These are phyloP conservation scores for Vulpes lagopus DNA, from an alignment of 2,113 vertebrate genomes.

Conservation along the genomic window DNA sequence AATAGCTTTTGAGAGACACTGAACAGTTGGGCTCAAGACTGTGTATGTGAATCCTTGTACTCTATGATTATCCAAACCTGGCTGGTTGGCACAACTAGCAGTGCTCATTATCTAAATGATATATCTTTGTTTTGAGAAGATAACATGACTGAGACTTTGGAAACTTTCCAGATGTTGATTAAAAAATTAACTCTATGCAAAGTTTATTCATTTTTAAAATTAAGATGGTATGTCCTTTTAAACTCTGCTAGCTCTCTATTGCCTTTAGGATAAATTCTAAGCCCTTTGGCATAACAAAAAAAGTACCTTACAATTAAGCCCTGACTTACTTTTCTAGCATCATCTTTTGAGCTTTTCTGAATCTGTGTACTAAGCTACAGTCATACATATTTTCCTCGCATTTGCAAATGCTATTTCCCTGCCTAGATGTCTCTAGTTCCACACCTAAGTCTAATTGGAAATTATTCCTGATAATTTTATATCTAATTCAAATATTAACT, in stretches of 20 bases:
- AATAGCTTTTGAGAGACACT: neutral
- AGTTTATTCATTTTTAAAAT: neutral
- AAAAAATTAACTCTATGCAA: neutral
- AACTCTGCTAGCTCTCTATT: neutral
- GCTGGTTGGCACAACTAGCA: neutral
- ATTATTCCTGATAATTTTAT: neutral
- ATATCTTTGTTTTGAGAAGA: neutral
- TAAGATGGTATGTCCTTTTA: neutral
- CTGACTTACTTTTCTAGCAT: neutral
- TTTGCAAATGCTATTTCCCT: neutral
- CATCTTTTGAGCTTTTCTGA: conserved; percentile 40
- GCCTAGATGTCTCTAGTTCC: neutral
- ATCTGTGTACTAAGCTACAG: neutral
- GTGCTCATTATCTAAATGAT: neutral
- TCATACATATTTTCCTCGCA: neutral
- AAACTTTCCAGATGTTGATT: neutral
- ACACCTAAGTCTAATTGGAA: neutral
- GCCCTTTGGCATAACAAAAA: neutral
- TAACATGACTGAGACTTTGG: neutral
- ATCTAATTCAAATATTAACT: neutral
- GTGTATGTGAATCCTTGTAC: neutral
- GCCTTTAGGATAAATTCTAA: neutral
- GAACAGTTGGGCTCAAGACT: neutral
- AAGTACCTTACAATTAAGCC: neutral
- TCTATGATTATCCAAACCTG: neutral